Base-by-base conservation (phyloP, 2,888 invertebrate genomes). In the Alcis repandata region DNA sequence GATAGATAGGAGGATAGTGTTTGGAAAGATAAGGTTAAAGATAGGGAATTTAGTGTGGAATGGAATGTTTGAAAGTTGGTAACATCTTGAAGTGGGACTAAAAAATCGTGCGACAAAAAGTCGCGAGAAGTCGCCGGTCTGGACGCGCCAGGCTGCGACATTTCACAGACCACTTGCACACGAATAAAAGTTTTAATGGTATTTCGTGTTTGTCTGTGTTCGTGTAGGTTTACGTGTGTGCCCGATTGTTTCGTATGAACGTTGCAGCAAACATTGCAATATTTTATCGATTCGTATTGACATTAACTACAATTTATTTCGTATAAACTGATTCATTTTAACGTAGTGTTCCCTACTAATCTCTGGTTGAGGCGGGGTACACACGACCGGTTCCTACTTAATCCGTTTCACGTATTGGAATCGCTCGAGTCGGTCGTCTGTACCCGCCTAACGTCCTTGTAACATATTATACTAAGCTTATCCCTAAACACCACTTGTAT, bases 401-500 rank as follows among this genome's bases (percentile, higher is more conserved):
- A 71, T 70, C 58, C 33, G 69, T 64, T 75, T 71, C 60, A 64
- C 63, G 67, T 74, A 65, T 60, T 68, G 43, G 81, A 80, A 80
- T 79, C 80, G 82, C 80, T 53, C 27, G 40, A 27, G 19, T 51
- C 66, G 60, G 67, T 53, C 67, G 75, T 80, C 63, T 81, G 81
- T 69, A 70, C 76, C 71, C 73, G 77, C 71, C 73, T 79, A 76
- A 72, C 27, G 33, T 33, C 63, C 56, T 59, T 81, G 73, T 80
- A 83, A 77, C 74, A 75, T 77, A 78, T 70, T 56, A 64, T 49
- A 61, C 59, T 86, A 83, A 85, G 83, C 84, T 86, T 87, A 86
- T 76, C 82, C 69, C 84, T 88, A 85, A 87, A 91, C 87, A 91
- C 88, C 91, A 91, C 89, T 70, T 90, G 90, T 91, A 91, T 91